Conservation (phyloP, 2,113 vertebrate genomes). For the Tragelaphus imberbis region DNA sequence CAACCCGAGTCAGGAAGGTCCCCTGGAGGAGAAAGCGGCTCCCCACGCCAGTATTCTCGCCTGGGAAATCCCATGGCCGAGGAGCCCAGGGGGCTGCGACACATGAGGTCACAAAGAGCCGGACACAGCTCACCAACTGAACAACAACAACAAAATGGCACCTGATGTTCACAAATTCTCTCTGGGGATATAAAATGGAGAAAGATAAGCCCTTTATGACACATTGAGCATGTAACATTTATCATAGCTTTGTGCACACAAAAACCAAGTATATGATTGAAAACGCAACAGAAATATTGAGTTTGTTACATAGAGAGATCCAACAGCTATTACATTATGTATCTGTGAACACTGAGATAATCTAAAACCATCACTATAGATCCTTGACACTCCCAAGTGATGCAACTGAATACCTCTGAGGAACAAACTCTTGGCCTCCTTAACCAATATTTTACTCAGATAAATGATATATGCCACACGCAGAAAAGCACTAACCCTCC, state of each 20-base stretch:
- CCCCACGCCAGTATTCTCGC: background rate
- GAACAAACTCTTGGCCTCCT: background rate
- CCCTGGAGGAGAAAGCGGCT: background rate
- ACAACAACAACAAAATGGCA: background rate
- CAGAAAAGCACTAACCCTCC: background rate
- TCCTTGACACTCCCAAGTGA: background rate
- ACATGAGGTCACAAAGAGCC: background rate
- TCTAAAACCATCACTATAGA: background rate
- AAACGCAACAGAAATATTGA: constrained; percentile 11
- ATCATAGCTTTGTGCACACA: background rate
- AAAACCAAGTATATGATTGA: background rate
- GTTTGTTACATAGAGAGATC: background rate
- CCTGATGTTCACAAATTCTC: background rate
- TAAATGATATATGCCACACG: background rate
- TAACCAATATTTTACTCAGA: background rate
- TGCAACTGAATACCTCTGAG: background rate
- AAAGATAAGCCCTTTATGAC: constrained; percentile 3
- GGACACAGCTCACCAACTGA: background rate
- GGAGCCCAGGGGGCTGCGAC: background rate
- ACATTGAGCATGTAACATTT: background rate
- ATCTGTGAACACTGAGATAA: constrained; percentile 6
- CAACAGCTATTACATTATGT: background rate
- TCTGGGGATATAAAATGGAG: background rate
- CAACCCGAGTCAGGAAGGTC: background rate
- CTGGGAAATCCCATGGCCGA: background rate